Percentiles rank a stretch among this genome's conserved stretches.
These are phyloP conservation scores for Lindbergichthys nudifrons DNA, from an alignment of 2,797 vertebrate genomes.

Conservation along the genomic window DNA sequence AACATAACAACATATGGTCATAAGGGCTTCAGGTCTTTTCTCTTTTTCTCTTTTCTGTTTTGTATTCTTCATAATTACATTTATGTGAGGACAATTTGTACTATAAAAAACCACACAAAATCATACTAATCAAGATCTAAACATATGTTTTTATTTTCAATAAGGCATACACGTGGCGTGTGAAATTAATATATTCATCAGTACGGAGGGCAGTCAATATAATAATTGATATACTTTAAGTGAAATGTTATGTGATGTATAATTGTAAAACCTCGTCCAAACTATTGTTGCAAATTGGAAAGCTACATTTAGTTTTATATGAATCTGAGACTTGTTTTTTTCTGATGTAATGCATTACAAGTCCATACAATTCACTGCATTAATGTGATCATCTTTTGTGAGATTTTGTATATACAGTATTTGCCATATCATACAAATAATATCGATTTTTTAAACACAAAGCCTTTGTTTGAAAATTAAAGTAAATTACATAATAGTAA, in stretches of 20 bases:
- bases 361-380: neutral
- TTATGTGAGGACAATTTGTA: neutral
- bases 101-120: neutral
- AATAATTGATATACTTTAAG: neutral
- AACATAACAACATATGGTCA: slow-evolving; percentile 13
- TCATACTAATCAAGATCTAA: too few species aligned
- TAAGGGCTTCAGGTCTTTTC: slow-evolving; percentile 37
- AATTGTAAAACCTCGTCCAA: neutral
- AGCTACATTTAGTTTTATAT: neutral
- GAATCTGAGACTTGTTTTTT: neutral
- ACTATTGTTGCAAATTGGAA: neutral
- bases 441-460: neutral
- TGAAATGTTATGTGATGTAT: neutral
- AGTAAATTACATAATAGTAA: neutral
- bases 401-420: neutral
- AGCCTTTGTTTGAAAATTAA: neutral
- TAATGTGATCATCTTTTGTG: neutral
- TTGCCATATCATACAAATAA: neutral
- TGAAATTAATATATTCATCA: neutral
- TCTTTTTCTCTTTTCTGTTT: neutral
- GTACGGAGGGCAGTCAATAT: neutral
- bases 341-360: neutral
- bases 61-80: neutral
- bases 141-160: too few species aligned
- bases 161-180: neutral